Conservation (phyloP, 2,113 vertebrate genomes). For the Calypte anna region DNA sequence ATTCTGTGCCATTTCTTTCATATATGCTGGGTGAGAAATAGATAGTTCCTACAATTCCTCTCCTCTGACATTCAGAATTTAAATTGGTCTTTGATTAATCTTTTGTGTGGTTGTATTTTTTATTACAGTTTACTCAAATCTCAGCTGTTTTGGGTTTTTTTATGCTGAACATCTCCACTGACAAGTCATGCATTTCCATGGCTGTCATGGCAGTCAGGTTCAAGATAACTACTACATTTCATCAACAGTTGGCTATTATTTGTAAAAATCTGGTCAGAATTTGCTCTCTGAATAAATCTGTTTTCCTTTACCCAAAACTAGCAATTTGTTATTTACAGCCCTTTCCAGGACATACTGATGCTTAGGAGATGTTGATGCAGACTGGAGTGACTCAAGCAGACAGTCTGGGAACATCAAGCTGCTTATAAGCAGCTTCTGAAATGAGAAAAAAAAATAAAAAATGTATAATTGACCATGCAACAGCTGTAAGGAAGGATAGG, state of each 20-base stretch:
- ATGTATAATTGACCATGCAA: not conserved
- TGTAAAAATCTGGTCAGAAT: not conserved
- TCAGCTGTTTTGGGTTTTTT: not conserved
- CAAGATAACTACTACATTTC: not conserved
- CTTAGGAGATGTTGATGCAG: not conserved
- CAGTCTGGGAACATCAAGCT: not conserved
- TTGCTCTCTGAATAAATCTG: not conserved
- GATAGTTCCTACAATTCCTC: not conserved
- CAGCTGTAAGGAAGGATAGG: not conserved
- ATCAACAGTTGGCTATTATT: not conserved
- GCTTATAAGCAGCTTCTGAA: constrained; percentile 14
- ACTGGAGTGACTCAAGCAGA: not conserved
- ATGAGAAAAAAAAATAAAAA: not conserved
- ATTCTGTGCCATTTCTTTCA: not conserved
- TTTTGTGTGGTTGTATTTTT: not conserved
- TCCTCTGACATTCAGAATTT: not conserved
- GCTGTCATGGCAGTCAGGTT: not conserved
- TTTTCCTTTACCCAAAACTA: not conserved
- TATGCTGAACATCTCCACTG: not conserved
- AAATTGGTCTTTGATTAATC: not conserved
- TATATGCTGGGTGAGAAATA: not conserved
- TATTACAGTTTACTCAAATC: not conserved
- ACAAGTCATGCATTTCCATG: not conserved
- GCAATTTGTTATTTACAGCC: not conserved
- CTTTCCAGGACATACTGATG: not conserved